Conservation (phyloP, 2,888 invertebrate species). For the Mesopsocus fuscifrons region DNA sequence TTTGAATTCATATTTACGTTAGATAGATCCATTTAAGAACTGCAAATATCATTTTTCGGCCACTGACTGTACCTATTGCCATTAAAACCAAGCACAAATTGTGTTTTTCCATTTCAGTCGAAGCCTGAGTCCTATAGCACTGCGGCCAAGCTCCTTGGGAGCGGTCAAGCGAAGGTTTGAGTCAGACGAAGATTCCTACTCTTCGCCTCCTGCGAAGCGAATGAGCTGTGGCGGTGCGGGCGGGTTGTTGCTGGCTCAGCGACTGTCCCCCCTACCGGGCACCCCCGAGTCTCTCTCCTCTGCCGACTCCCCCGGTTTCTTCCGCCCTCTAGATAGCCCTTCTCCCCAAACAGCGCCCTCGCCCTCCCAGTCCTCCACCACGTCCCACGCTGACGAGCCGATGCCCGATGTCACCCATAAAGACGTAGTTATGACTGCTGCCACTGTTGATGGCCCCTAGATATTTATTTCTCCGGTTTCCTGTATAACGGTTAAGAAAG, state of each 20-base stretch:
- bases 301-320: conserved; percentile 38
- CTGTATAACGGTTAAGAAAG: too few species aligned
- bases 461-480: too few species aligned
- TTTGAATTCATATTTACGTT: too few species aligned
- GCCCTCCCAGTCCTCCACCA: conserved; percentile 15
- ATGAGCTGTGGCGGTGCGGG: conserved; percentile 24
- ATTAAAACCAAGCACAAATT: too few species aligned
- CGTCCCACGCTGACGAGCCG: conserved; percentile 24
- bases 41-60: too few species aligned
- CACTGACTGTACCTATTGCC: too few species aligned
- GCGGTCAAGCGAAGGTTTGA: conserved; percentile 32
- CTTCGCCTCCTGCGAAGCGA: conserved; percentile 27
- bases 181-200: conserved; percentile 23
- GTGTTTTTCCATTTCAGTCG: too few species aligned
- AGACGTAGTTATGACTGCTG: not conserved
- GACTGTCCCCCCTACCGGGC: conserved; percentile 28
- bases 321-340: conserved; percentile 34
- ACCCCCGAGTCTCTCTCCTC: conserved; percentile 41
- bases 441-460: not conserved
- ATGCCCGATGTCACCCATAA: conserved; percentile 23
- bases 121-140: conserved; percentile 74
- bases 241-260: conserved; percentile 23
- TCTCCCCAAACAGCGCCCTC: not conserved
- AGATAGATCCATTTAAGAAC: too few species aligned
- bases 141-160: conserved; percentile 55